phyloP scores from a whole-genome alignment of 2,888 invertebrate genomes.

The Ceriagrion tenellum region DNA sequence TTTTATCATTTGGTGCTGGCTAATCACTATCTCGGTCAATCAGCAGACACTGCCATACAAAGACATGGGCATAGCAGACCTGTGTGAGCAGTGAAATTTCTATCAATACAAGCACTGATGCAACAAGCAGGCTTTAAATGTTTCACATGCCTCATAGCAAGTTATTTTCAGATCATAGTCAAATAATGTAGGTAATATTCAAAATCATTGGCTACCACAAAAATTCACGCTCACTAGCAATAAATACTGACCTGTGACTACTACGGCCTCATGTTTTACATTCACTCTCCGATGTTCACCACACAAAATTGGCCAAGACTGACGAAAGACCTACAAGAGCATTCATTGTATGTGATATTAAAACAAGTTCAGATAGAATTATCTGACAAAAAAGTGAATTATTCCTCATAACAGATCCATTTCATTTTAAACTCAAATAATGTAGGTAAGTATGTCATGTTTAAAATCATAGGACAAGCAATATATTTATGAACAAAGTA shows the following conservation, averaged over 20 bases:
- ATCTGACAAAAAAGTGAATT: background rate
- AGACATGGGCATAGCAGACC: background rate
- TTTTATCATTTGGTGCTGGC: no score
- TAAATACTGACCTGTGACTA: no score
- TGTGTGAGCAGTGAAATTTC: background rate
- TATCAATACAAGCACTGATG: no score
- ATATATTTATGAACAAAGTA: background rate
- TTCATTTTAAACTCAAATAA: slow-evolving; percentile 81
- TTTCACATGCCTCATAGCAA: slow-evolving; percentile 22
- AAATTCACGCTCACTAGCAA: background rate
- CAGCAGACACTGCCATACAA: background rate
- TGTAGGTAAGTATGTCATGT: slow-evolving; percentile 81
- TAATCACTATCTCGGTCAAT: no score
- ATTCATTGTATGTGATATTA: background rate
- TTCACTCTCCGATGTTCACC: no score
- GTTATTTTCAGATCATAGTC: slow-evolving; percentile 79
- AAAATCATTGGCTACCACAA: slow-evolving; percentile 77
- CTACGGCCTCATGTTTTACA: no score
- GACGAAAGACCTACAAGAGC: background rate
- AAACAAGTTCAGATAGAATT: background rate
- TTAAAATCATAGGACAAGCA: slow-evolving; percentile 76
- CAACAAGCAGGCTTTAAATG: no score
- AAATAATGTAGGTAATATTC: slow-evolving; percentile 81
- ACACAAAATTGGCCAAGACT: no score
- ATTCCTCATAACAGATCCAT: slow-evolving; percentile 71